Percentiles rank a stretch among this genome's conserved stretches.
These are phyloP conservation scores for Pseudopipra pipra DNA, from an alignment of 2,113 vertebrate species.

Conservation along the genomic window DNA sequence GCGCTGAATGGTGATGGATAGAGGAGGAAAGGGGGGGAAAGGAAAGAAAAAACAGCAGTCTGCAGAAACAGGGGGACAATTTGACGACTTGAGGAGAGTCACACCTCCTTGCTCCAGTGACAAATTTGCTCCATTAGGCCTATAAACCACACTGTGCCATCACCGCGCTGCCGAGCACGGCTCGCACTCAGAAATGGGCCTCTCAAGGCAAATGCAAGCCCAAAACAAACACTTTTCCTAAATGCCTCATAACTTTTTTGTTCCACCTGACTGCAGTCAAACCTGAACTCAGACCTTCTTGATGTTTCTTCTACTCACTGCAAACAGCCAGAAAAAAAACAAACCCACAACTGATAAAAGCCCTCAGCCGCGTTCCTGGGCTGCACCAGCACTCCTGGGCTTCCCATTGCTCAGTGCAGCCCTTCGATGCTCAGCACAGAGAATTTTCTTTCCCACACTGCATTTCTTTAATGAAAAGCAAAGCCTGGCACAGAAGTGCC, in stretches of 20 bases:
- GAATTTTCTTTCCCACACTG: neutral
- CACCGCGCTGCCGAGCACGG: neutral
- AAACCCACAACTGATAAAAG: neutral
- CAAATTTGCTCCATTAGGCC: constrained; percentile 56
- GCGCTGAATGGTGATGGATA: constrained; percentile 27
- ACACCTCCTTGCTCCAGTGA: constrained; percentile 60
- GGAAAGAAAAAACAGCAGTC: neutral
- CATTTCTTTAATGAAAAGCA: neutral
- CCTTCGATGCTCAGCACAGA: neutral
- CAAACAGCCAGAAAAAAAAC: neutral
- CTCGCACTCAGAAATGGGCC: neutral
- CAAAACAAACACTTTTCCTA: constrained; percentile 21
- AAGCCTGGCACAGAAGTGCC: neutral
- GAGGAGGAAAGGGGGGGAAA: neutral
- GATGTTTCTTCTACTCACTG: neutral
- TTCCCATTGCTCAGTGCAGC: neutral
- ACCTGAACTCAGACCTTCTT: neutral
- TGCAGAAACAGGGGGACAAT: constrained; percentile 41
- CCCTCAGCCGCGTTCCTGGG: neutral
- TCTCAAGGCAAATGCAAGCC: constrained; percentile 13
- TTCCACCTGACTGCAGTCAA: neutral
- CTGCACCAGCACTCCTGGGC: neutral
- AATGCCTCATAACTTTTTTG: neutral
- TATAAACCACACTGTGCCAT: constrained; percentile 30
- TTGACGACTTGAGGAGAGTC: constrained; percentile 24